These are phyloP conservation scores for Channa maculata DNA, from an alignment of 2,113 vertebrate genomes.

Conservation along the genomic window DNA sequence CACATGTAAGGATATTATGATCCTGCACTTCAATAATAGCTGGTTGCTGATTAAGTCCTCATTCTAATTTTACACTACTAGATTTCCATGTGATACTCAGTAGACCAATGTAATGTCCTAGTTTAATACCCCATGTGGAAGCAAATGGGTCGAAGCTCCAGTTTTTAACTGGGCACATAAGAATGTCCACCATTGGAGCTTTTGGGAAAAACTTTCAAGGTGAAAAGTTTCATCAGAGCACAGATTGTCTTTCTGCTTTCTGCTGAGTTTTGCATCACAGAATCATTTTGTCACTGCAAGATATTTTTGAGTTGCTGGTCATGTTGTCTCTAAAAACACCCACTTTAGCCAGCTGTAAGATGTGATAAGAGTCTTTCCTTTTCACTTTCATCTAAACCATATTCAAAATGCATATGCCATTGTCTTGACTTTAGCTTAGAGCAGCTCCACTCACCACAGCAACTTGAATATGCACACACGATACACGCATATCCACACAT, in stretches of 20 bases:
- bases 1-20: slow-evolving; percentile 11
- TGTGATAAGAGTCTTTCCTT: slow-evolving; percentile 30
- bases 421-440: slow-evolving; percentile 41
- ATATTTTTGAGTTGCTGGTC: slow-evolving; percentile 23
- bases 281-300: slow-evolving; percentile 21
- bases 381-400: slow-evolving; percentile 29
- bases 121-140: slow-evolving; percentile 45
- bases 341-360: slow-evolving; percentile 34
- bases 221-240: slow-evolving; percentile 25
- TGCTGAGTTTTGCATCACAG: slow-evolving; percentile 11
- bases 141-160: slow-evolving; percentile 48
- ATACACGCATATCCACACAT: slow-evolving; percentile 2
- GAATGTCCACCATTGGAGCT: slow-evolving; percentile 9
- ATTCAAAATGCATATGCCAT: slow-evolving; percentile 25
- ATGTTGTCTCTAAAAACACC: slow-evolving; percentile 20
- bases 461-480: slow-evolving; percentile 21
- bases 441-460: not conserved
- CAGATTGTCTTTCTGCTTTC: not conserved
- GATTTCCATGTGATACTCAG: slow-evolving; percentile 39
- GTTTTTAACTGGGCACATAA: slow-evolving; percentile 37
- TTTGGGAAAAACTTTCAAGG: slow-evolving; percentile 39
- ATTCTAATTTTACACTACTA: slow-evolving; percentile 54
- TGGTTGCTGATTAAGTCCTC: slow-evolving; percentile 21
- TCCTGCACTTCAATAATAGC: slow-evolving; percentile 20
- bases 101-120: slow-evolving; percentile 45